Conservation (phyloP, 2,797 vertebrate genomes). For the Onychomys torridus region DNA sequence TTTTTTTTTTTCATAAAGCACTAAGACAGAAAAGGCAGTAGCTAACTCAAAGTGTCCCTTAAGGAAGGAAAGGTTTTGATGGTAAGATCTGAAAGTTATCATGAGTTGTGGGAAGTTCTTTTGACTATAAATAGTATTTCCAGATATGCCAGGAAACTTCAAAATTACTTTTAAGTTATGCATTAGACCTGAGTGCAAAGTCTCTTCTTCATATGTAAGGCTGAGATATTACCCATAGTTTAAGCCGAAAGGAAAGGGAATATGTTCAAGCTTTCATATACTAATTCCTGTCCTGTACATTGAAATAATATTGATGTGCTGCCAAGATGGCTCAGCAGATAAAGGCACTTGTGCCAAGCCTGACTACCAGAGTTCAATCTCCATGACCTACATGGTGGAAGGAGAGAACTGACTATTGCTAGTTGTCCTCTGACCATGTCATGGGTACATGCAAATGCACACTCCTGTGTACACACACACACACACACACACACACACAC, state of each 20-base stretch:
- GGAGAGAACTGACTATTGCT: background rate
- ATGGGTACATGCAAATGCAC: background rate
- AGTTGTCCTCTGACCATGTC: background rate
- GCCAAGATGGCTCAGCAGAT: background rate
- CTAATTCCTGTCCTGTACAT: background rate
- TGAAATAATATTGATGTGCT: constrained; percentile 34
- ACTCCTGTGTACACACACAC: no score
- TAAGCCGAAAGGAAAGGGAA: constrained; percentile 33
- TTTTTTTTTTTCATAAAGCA: constrained; percentile 54
- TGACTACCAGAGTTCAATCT: background rate
- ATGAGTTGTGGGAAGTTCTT: background rate
- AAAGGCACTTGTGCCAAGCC: background rate
- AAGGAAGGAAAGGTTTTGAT: background rate
- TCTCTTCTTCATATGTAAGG: background rate
- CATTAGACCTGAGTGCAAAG: background rate
- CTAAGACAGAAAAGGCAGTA: background rate
- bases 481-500: no score
- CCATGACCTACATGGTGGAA: background rate
- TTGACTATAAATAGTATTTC: background rate
- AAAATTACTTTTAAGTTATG: constrained; percentile 35
- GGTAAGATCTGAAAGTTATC: background rate
- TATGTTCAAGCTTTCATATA: constrained; percentile 11
- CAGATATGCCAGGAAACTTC: constrained; percentile 31
- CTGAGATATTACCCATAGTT: constrained; percentile 36
- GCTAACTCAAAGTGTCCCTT: background rate